A percentile compares a stretch with the other conserved stretches of the same genome.
Conservation (phyloP, 2,113 vertebrate genomes). For the Blennius ocellaris region DNA sequence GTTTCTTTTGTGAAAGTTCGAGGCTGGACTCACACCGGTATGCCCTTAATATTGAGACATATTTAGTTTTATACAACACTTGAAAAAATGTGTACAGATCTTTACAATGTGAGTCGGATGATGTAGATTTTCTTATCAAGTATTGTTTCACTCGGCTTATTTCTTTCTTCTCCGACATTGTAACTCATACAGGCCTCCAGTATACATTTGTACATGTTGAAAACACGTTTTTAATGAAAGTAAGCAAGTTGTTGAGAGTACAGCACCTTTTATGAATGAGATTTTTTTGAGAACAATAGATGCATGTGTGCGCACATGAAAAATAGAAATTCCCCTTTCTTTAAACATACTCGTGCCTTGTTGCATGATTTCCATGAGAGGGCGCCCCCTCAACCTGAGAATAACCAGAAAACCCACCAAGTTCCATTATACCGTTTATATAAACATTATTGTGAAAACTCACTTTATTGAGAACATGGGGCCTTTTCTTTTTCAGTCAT, state of each 20-base stretch:
- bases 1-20: neutral
- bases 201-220: conserved; percentile 3
- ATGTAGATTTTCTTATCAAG: conserved; percentile 32
- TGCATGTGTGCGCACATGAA: too few species aligned
- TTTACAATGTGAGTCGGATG: conserved; percentile 12
- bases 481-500: conserved; percentile 3
- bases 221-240: neutral
- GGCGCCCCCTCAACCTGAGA: too few species aligned
- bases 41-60: neutral
- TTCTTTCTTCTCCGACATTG: conserved; percentile 1
- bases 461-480: too few species aligned
- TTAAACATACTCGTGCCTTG: too few species aligned
- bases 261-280: conserved; percentile 1
- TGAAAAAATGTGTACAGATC: conserved; percentile 11
- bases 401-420: too few species aligned
- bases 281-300: neutral
- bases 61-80: conserved; percentile 23
- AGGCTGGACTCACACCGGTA: conserved; percentile 12
- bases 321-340: too few species aligned
- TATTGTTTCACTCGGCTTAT: conserved; percentile 4
- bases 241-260: neutral
- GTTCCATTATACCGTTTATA: too few species aligned
- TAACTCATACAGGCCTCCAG: neutral
- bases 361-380: too few species aligned
- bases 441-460: too few species aligned